Evolutionary conservation across 1,140 invertebrate genomes (phyloP).

Genomic region (Meloidogyne exigua): DNA sequence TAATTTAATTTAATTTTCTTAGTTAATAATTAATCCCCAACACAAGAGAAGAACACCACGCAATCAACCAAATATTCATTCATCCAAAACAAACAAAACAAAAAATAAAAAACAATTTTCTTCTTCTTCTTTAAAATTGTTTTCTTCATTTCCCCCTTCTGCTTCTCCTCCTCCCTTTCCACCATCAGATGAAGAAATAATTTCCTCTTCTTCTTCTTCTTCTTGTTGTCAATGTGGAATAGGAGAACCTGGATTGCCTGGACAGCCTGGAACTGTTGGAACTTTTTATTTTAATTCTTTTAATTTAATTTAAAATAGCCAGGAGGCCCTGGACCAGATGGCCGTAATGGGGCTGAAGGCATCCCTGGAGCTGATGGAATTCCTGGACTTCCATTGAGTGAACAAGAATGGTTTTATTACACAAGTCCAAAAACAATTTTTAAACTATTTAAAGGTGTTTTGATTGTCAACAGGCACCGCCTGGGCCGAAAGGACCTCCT

Average conservation of each 20-base stretch:
- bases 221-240: slow-evolving; percentile 22
- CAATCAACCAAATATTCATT: background rate
- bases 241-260: slow-evolving; percentile 16
- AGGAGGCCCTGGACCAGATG: slow-evolving; percentile 6
- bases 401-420: slow-evolving; percentile 18
- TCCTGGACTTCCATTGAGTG: background rate
- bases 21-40: no score
- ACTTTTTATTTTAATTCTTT: no score
- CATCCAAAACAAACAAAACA: background rate
- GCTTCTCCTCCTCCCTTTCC: background rate
- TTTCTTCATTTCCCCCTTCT: background rate
- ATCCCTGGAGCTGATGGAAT: slow-evolving; percentile 15
- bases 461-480: slow-evolving; percentile 14
- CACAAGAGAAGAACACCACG: background rate
- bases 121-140: background rate
- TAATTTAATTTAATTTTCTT: no score
- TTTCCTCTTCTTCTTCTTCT: background rate
- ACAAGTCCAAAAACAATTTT: background rate
- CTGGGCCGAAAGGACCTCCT: slow-evolving; percentile 24
- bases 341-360: slow-evolving; percentile 7
- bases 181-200: background rate
- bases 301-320: slow-evolving; percentile 1
- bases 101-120: background rate
- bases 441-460: slow-evolving; percentile 8
- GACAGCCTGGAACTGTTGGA: slow-evolving; percentile 16